phyloP scores from a whole-genome alignment of 2,113 vertebrate species.

The Hyperoodon ampullatus region DNA sequence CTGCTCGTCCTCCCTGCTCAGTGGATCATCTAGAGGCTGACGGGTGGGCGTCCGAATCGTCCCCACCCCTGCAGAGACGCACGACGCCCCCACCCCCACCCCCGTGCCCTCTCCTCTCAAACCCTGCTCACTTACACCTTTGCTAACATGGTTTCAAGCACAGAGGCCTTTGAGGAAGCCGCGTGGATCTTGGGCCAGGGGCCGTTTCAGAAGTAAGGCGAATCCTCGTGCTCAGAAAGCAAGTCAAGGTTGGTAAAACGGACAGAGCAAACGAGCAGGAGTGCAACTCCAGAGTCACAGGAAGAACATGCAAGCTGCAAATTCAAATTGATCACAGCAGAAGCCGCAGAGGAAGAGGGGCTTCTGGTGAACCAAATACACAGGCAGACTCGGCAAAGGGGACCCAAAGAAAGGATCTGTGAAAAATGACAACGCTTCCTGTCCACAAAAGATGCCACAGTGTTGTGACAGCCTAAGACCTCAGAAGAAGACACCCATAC shows the following conservation, averaged over 20 bases:
- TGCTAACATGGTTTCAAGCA: neutral
- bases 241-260: too few relatives aligned
- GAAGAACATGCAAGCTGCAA: neutral
- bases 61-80: neutral
- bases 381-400: neutral
- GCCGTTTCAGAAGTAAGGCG: too few relatives aligned
- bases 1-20: neutral
- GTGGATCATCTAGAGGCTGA: neutral
- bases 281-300: neutral
- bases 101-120: neutral
- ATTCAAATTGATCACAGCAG: too few relatives aligned
- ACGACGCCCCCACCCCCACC: neutral
- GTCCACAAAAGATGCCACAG: neutral
- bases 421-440: neutral
- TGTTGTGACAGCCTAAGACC: rapidly evolving
- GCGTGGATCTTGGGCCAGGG: too few relatives aligned
- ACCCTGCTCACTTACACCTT: neutral
- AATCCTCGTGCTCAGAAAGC: too few relatives aligned
- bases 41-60: neutral
- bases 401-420: neutral
- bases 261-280: neutral
- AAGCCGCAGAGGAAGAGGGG: neutral
- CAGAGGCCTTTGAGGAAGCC: neutral
- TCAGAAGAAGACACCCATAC: slow-evolving; percentile 39
- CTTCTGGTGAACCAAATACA: neutral